Conservation (phyloP, 92 coral and sea anemone genomes). For the Umimayanthus chanpuru region DNA sequence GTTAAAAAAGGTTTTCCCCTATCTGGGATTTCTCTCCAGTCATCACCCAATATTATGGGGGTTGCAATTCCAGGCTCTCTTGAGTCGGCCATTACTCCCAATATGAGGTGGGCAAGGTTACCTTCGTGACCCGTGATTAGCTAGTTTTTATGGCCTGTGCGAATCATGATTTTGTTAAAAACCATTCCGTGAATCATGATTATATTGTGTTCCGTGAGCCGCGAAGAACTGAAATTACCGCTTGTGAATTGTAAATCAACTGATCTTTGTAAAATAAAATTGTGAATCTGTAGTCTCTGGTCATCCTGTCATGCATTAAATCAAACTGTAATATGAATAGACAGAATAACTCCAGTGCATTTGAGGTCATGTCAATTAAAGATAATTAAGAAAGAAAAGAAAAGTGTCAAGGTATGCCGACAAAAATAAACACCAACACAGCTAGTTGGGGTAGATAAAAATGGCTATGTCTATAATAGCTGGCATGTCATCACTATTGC, state of each 20-base stretch:
- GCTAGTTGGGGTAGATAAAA: slow-evolving; percentile 1
- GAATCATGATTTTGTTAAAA: too few relatives aligned
- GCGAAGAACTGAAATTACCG: not conserved
- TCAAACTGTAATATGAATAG: not conserved
- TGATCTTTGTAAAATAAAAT: slow-evolving; percentile 3
- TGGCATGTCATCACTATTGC: slow-evolving; percentile 3
- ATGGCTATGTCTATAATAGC: not conserved
- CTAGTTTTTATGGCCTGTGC: too few relatives aligned
- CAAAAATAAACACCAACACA: not conserved
- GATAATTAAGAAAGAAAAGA: not conserved
- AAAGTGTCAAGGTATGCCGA: not conserved
- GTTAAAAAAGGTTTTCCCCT: not conserved
- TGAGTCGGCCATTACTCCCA: not conserved
- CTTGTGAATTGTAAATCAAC: not conserved
- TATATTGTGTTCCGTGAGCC: not conserved
- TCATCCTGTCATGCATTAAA: slow-evolving; percentile 11
- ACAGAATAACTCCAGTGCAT: not conserved
- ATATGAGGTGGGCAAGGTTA: too few relatives aligned
- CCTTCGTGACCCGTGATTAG: too few relatives aligned
- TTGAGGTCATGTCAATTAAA: not conserved
- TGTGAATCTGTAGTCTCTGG: not conserved
- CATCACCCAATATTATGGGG: not conserved
- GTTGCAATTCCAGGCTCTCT: not conserved
- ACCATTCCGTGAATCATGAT: too few relatives aligned
- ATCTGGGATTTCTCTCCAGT: not conserved